Base-by-base conservation (phyloP, 2,113 vertebrate genomes). In the Sigmodon hispidus region DNA sequence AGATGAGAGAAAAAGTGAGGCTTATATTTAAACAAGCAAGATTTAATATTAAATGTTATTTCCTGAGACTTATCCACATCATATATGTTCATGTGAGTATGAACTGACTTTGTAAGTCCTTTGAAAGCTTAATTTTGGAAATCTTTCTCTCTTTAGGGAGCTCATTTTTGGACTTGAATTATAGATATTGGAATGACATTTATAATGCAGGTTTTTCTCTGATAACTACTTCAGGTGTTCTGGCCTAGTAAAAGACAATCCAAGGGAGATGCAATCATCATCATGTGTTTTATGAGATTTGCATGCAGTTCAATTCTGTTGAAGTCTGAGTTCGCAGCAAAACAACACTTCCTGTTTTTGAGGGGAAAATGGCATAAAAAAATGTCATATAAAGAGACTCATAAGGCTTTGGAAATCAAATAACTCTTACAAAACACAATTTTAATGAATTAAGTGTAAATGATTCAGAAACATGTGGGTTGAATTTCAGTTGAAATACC, bases 381-480 rank as follows among this genome's bases (percentile, higher is more conserved):
- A n/a, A n/a, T n/a, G 7, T 88, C 88, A 95, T 87, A 89, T 95
- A 93, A 96, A 98, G 87, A 84, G 73, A 91, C 81, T 94, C 92
- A 94, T 86, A 97, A 96, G 76, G 52, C 59, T 87, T 98, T 94
- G 90, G 93, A 98, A 94, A 95, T 97, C 93, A 96, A 97, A 96
- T 95, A 93, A n/a, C 72, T 96, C 94, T 96, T 97, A 96, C 94
- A 96, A 97, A 97, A 96, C 97, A 97, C 96, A 76, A 96, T 92
- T 97, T 97, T 97, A 98, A 96, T 97, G 96, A 97, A 97, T 96
- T 98, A 96, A 98, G 96, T 97, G 97, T 98, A 97, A 97, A 97
- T 95, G 96, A 97, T 97, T 96, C 96, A 96, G 96, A 95, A 98
- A 97, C 97, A 98, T 97, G 94, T 97, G 97, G 96, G n/a, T 77